These are phyloP conservation scores for Pharmacophagus antenor DNA, from an alignment of 2,888 invertebrate genomes.

Conservation along the genomic window DNA sequence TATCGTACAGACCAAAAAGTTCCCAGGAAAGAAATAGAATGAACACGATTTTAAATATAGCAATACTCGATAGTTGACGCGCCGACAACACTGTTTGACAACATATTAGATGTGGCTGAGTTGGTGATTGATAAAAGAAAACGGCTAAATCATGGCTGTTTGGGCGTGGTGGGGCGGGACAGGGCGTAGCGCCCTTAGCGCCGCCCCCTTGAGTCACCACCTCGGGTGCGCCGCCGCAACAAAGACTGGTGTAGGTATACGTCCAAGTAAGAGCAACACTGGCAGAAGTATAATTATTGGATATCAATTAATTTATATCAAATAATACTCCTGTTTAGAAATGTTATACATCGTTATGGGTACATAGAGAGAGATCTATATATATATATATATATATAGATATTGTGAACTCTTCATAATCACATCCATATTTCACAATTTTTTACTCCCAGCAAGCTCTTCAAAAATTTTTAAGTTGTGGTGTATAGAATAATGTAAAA, in stretches of 20 bases:
- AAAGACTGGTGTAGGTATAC: slow-evolving; percentile 35
- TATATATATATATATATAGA: background rate
- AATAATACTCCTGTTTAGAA: background rate
- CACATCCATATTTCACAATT: background rate
- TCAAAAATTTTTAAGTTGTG: too few species aligned
- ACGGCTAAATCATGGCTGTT: slow-evolving; percentile 72
- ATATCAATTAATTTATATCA: background rate
- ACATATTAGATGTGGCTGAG: slow-evolving; percentile 69
- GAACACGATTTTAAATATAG: slow-evolving; percentile 23
- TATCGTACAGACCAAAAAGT: slow-evolving; percentile 18
- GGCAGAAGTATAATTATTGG: slow-evolving; percentile 22
- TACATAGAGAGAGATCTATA: background rate
- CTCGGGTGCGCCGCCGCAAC: slow-evolving; percentile 57
- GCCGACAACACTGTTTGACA: slow-evolving; percentile 50
- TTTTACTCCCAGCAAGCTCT: background rate
- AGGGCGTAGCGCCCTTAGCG: slow-evolving; percentile 76
- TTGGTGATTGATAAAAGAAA: slow-evolving; percentile 59
- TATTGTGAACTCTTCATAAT: background rate
- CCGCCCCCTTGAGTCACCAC: slow-evolving; percentile 70
- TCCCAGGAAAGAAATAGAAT: slow-evolving; percentile 25
- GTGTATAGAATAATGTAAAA: too few species aligned
- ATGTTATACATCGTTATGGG: too few species aligned
- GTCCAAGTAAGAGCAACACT: slow-evolving; percentile 24
- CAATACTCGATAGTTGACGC: slow-evolving; percentile 20
- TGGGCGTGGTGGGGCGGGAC: slow-evolving; percentile 64